These are phyloP conservation scores for Otus scops DNA, from an alignment of 2,797 vertebrate genomes.

Conservation along the genomic window DNA sequence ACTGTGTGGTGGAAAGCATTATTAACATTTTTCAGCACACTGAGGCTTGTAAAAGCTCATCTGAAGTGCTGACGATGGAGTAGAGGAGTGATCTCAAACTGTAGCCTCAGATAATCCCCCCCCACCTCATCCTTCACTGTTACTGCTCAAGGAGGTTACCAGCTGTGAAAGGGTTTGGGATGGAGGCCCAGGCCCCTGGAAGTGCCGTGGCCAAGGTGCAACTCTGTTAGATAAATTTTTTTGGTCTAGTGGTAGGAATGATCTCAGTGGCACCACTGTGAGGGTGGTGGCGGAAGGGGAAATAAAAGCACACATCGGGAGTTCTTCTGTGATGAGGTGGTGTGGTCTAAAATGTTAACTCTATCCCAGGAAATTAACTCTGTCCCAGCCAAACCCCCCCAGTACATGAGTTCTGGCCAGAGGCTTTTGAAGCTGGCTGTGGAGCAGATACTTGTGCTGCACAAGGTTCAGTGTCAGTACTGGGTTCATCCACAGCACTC, in stretches of 20 bases:
- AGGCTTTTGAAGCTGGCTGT: not conserved
- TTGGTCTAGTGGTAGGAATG: not conserved
- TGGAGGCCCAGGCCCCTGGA: not conserved
- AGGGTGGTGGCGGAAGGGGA: not conserved
- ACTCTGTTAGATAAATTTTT: not conserved
- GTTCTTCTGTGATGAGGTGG: not conserved
- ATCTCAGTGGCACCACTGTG: not conserved
- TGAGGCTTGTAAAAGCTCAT: not conserved
- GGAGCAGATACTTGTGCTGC: not conserved
- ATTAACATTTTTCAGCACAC: not conserved
- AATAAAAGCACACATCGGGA: not conserved
- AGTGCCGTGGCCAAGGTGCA: not conserved
- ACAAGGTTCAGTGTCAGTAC: not conserved
- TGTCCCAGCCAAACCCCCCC: not conserved
- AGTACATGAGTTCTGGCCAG: not conserved
- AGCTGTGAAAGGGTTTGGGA: not conserved
- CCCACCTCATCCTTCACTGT: not conserved
- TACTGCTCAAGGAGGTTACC: not conserved
- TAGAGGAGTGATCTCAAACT: not conserved
- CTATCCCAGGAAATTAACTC: not conserved
- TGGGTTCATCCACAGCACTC: not conserved
- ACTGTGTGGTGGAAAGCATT: not conserved
- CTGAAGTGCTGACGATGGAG: rapidly evolving
- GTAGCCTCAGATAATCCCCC: not conserved
- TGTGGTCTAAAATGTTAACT: not conserved